Conservation (phyloP, 30 jellyfish, hydroid and myxozoan species). For the Aurelia sp. region DNA sequence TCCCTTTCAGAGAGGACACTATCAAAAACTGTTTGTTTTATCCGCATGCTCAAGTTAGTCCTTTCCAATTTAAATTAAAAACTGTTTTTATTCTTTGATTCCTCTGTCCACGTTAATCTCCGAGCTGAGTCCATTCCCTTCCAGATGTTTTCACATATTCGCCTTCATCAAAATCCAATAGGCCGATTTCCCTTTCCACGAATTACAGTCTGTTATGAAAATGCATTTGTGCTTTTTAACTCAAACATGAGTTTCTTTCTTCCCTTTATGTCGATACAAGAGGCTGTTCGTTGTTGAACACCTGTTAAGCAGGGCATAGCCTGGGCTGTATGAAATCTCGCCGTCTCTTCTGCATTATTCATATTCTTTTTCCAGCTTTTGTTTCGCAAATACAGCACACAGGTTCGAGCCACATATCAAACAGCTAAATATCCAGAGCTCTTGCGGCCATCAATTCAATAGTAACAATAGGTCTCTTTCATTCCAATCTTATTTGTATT, state of each 20-base stretch:
- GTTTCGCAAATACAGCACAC: slow-evolving; percentile 44
- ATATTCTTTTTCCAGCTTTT: slow-evolving; percentile 52
- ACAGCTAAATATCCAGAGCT: slow-evolving; percentile 32
- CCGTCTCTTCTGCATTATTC: slow-evolving; percentile 54
- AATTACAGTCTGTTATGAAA: background rate
- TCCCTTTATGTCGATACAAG: slow-evolving; percentile 31
- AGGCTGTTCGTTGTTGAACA: slow-evolving; percentile 34
- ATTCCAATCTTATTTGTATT: slow-evolving; percentile 34
- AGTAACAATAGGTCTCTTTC: slow-evolving; percentile 48
- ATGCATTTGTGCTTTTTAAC: background rate
- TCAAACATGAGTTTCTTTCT: background rate
- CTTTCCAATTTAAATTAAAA: background rate
- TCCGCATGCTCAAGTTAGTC: background rate
- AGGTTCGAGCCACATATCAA: slow-evolving; percentile 7
- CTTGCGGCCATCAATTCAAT: slow-evolving; percentile 65
- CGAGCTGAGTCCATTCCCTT: background rate
- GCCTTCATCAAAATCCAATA: background rate
- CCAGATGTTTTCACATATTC: background rate
- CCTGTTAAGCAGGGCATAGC: slow-evolving; percentile 49
- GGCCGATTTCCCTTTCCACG: too few relatives aligned
- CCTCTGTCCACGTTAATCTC: background rate
- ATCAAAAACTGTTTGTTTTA: too few relatives aligned
- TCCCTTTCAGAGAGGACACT: too few relatives aligned
- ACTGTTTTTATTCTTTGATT: background rate
- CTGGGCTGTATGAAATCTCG: slow-evolving; percentile 30